Base-by-base conservation (phyloP, 2,888 invertebrate species). In the Ariolimax columbianus region DNA sequence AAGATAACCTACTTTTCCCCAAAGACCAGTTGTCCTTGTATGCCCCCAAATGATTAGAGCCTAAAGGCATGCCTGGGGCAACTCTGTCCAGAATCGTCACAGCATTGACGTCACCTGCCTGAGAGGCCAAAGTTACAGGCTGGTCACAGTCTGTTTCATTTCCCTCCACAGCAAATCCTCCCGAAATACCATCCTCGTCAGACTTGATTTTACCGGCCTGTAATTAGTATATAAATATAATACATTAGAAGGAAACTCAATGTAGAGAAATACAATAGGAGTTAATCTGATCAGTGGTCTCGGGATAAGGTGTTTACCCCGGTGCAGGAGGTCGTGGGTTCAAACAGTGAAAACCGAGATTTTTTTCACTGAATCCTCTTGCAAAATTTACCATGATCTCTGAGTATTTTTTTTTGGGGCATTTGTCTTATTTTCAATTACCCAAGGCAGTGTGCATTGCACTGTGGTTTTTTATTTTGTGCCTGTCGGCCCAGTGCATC, bases 1-100 rank as follows among this genome's bases (percentile, higher is more conserved):
- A 66, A 33, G 23, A 33, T 33, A 30, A 66, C 30, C 70, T 85
- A 92, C 92, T 92, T 90, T 91, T 95, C 91, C 95, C 95, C 70
- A 95, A 95, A 11, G 96, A 96, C 96, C 96, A 96, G 26, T 95
- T 95, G n/a, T 96, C 96, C 90, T 95, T 95, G 91, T 95, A 95
- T 84, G 95, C 94, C 70, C 95, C 94, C 23, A 95, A 88, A 11
- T 79, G 66, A 33, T 84, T 86, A 0, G 84, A 40, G 43, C 23
- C 82, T 23, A 86, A n/a, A 3, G 86, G 86, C 55, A 86, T 85
- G 26, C 86, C 83, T 19, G 87, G 59, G 3, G 84, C 84, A n/a
- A 86, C 77, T 40, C 84, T 79, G 9, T 68, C 75, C 7, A 14
- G 51, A 23, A 51, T 85, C 72, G 36, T 73, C 55, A 47, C 47